These are phyloP conservation scores for Boloria euphrosyne DNA, from an alignment of 2,888 invertebrate species.

Conservation along the genomic window DNA sequence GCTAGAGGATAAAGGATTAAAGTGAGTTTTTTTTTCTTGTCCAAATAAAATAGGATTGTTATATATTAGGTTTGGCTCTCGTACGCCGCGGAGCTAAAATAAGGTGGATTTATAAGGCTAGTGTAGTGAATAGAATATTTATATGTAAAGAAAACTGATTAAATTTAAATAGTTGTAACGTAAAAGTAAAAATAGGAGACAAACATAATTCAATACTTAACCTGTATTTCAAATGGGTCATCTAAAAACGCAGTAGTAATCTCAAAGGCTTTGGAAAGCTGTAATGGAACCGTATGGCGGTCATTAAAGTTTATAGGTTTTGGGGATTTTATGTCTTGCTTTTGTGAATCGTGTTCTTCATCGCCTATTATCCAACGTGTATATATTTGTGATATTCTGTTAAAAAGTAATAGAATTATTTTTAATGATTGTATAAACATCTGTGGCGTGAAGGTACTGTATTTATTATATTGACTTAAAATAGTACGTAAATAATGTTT, in stretches of 20 bases:
- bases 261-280: slow-evolving; percentile 21
- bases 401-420: slow-evolving; percentile 17
- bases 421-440: background rate
- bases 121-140: background rate
- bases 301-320: slow-evolving; percentile 37
- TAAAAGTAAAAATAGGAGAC: background rate
- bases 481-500: background rate
- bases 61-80: slow-evolving; percentile 32
- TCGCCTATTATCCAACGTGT: slow-evolving; percentile 52
- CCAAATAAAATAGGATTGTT: slow-evolving; percentile 55
- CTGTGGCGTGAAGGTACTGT: too few species aligned
- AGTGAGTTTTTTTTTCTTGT: slow-evolving; percentile 54
- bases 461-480: background rate
- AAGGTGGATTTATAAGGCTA: slow-evolving; percentile 1
- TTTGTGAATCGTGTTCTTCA: slow-evolving; percentile 39
- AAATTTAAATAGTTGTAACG: too few species aligned
- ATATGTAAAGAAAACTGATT: too few species aligned
- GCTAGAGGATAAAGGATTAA: slow-evolving; percentile 42
- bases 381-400: slow-evolving; percentile 61
- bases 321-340: slow-evolving; percentile 32
- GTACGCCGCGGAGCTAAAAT: slow-evolving; percentile 61
- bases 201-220: slow-evolving; percentile 5
- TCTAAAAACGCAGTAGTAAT: slow-evolving; percentile 35
- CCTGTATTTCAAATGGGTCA: slow-evolving; percentile 38
- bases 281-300: slow-evolving; percentile 39